A percentile compares a stretch with the other conserved stretches of the same genome.
Evolutionary conservation across 2,888 invertebrate species (phyloP).

Genomic region (Nesidiocoris tenuis): DNA sequence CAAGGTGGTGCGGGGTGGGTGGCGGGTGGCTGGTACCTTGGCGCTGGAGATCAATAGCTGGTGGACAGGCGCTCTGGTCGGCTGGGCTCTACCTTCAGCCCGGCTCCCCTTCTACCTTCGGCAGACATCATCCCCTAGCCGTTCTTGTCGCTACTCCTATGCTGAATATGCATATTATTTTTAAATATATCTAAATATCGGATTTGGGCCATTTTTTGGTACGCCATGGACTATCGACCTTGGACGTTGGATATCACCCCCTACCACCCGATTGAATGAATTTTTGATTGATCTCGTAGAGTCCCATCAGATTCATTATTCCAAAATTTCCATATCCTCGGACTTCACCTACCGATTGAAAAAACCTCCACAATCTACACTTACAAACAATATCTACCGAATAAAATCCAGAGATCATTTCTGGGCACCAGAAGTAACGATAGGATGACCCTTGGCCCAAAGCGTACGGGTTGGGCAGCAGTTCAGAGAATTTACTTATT

Average conservation of each 20-base stretch:
- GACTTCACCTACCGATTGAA: neutral
- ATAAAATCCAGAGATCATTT: neutral
- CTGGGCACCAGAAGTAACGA: neutral
- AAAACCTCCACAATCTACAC: neutral
- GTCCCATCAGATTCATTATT: neutral
- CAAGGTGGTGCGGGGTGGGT: neutral
- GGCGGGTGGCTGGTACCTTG: slow-evolving; percentile 27
- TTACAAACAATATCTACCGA: neutral
- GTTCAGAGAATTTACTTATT: neutral
- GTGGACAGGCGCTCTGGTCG: slow-evolving; percentile 39
- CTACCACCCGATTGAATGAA: too few relatives aligned
- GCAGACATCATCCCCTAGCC: neutral
- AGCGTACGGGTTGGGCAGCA: neutral
- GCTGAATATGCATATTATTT: too few relatives aligned
- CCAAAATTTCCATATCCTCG: neutral
- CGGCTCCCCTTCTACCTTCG: neutral
- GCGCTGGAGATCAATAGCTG: slow-evolving; percentile 33
- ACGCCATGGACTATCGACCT: too few relatives aligned
- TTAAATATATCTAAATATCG: too few relatives aligned
- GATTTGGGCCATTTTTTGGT: too few relatives aligned
- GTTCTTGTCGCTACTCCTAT: too few relatives aligned
- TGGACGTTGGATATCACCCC: too few relatives aligned
- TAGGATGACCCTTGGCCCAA: neutral
- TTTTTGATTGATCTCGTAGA: too few relatives aligned
- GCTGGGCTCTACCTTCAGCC: slow-evolving; percentile 10